A percentile compares a stretch with the other conserved stretches of the same genome.
Conservation (phyloP, 2,113 vertebrate species). For the Protobothrops mucrosquamatus region DNA sequence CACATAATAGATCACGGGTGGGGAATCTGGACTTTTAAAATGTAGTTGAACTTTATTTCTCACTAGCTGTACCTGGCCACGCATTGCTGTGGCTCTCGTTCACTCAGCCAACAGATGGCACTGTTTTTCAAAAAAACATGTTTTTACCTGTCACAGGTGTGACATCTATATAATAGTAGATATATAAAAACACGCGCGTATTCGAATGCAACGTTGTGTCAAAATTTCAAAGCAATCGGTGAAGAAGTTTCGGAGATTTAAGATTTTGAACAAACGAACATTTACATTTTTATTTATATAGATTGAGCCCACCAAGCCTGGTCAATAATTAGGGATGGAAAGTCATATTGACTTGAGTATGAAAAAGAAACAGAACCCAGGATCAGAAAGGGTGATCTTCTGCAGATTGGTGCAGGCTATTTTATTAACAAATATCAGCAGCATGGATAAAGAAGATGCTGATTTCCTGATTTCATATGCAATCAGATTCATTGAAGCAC, state of each 20-base stretch:
- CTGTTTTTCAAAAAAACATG: too few species aligned
- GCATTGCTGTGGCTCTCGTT: too few species aligned
- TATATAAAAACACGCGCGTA: too few species aligned
- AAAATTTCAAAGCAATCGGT: too few species aligned
- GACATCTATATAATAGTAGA: too few species aligned
- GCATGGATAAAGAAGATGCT: neutral
- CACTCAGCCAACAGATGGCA: too few species aligned
- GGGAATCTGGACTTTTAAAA: neutral
- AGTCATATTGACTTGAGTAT: neutral
- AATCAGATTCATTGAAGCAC: neutral
- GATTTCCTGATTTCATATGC: neutral
- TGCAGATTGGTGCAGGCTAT: neutral
- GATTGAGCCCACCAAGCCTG: neutral
- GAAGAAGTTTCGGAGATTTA: too few species aligned
- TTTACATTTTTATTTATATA: too few species aligned
- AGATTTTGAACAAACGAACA: too few species aligned
- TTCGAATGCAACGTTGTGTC: too few species aligned
- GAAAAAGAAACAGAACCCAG: neutral
- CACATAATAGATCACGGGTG: neutral
- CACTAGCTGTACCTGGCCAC: too few species aligned
- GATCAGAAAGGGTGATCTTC: neutral
- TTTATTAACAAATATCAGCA: neutral
- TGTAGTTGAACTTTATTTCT: neutral
- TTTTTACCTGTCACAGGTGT: too few species aligned
- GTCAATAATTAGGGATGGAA: neutral